Conservation (phyloP, 53 echinoderm and acorn worm genomes). For the Stichopus horrens region DNA sequence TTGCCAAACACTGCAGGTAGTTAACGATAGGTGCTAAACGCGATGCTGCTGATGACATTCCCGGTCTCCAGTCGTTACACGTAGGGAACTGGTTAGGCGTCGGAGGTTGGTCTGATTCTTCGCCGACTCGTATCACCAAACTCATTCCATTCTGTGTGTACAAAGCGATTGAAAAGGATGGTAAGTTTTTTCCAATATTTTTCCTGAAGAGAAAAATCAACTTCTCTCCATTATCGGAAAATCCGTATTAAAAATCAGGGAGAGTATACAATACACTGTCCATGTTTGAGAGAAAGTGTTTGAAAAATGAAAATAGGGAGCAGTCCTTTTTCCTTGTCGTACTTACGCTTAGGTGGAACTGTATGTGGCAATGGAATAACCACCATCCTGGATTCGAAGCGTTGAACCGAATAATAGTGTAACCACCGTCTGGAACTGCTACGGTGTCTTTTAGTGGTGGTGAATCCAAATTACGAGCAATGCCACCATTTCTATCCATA, state of each 20-base stretch:
- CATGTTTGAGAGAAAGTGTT: background rate
- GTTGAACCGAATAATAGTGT: constrained; percentile 74
- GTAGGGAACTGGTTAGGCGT: constrained; percentile 13
- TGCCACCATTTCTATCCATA: constrained; percentile 48
- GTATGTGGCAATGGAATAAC: constrained; percentile 78
- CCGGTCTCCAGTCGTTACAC: background rate
- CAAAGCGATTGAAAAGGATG: background rate
- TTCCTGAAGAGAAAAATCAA: too few relatives aligned
- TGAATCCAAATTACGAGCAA: constrained; percentile 55
- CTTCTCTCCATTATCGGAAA: too few relatives aligned
- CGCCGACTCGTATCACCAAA: constrained; percentile 15
- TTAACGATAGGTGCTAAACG: too few relatives aligned
- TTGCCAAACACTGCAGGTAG: too few relatives aligned
- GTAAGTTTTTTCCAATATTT: too few relatives aligned
- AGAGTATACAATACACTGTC: too few relatives aligned
- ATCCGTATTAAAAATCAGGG: too few relatives aligned
- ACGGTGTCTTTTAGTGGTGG: constrained; percentile 67
- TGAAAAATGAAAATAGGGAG: background rate
- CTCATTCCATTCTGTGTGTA: constrained; percentile 16
- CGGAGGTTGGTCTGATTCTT: background rate
- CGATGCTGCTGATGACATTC: background rate
- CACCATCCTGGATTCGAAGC: constrained; percentile 83
- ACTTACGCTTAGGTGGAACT: constrained; percentile 72
- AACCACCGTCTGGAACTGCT: constrained; percentile 72
- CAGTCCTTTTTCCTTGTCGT: background rate